A percentile compares a stretch with the other conserved stretches of the same genome.
phyloP scores from a whole-genome alignment of 2,888 invertebrate species.

The Lithophane semibrunnea region DNA sequence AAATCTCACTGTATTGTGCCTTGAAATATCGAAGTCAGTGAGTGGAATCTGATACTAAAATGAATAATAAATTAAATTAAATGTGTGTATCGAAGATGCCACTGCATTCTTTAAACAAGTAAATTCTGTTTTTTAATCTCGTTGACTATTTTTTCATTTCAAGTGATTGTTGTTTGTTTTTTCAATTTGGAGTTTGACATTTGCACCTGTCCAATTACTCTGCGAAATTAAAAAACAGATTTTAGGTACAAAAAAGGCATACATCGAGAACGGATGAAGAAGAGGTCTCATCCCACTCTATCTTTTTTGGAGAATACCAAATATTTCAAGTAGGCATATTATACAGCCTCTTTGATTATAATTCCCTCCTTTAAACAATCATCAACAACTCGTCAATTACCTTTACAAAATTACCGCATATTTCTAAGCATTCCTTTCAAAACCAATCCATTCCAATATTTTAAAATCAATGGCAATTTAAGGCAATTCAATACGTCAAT shows the following conservation, averaged over 20 bases:
- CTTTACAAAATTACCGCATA: background rate
- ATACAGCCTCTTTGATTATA: background rate
- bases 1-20: constrained; percentile 1
- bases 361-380: background rate
- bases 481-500: constrained; percentile 33
- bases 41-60: background rate
- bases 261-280: too few relatives aligned
- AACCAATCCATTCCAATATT: constrained; percentile 13
- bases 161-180: too few relatives aligned
- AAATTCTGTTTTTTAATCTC: too few relatives aligned
- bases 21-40: background rate
- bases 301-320: background rate
- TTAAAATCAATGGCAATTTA: constrained; percentile 30
- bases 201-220: too few relatives aligned
- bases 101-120: background rate
- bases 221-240: too few relatives aligned
- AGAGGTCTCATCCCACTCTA: background rate
- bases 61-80: background rate
- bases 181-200: too few relatives aligned
- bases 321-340: background rate
- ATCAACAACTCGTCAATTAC: background rate
- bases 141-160: too few relatives aligned
- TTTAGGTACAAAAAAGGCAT: too few relatives aligned
- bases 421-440: background rate
- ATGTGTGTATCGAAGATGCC: background rate